A percentile compares a stretch with the other conserved stretches of the same genome.
Evolutionary conservation across 2,888 invertebrate species (phyloP).

Genomic region (Anodontia alba): DNA sequence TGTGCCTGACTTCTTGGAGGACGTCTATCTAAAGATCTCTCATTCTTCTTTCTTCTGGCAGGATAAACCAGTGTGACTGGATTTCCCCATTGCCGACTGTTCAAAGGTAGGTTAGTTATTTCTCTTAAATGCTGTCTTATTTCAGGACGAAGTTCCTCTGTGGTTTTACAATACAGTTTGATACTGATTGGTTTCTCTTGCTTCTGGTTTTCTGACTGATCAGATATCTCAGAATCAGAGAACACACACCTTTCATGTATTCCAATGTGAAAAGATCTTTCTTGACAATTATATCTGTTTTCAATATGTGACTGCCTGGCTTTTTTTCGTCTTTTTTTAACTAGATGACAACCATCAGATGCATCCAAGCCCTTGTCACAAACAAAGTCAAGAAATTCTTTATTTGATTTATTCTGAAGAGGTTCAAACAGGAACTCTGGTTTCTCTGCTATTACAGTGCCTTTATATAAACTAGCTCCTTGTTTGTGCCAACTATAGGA

Average conservation of each 20-base stretch:
- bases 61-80: not conserved
- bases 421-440: not conserved
- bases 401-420: not conserved
- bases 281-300: not conserved
- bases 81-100: not conserved
- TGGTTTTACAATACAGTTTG: not conserved
- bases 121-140: not conserved
- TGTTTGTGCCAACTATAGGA: not conserved
- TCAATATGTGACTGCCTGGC: not conserved
- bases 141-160: not conserved
- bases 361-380: not conserved
- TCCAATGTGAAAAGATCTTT: not conserved
- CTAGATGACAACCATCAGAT: not conserved
- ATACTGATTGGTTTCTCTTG: not conserved
- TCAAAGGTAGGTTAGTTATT: not conserved
- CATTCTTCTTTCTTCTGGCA: not conserved
- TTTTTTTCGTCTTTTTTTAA: not conserved
- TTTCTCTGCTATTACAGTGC: not conserved
- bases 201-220: not conserved
- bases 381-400: not conserved
- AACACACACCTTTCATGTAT: not conserved
- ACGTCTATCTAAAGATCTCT: not conserved
- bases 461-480: not conserved
- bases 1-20: not conserved
- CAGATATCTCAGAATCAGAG: not conserved